A percentile compares a stretch with the other conserved stretches of the same genome.
phyloP scores from a whole-genome alignment of 2,113 vertebrate genomes.

The Pyrgilauda ruficollis region DNA sequence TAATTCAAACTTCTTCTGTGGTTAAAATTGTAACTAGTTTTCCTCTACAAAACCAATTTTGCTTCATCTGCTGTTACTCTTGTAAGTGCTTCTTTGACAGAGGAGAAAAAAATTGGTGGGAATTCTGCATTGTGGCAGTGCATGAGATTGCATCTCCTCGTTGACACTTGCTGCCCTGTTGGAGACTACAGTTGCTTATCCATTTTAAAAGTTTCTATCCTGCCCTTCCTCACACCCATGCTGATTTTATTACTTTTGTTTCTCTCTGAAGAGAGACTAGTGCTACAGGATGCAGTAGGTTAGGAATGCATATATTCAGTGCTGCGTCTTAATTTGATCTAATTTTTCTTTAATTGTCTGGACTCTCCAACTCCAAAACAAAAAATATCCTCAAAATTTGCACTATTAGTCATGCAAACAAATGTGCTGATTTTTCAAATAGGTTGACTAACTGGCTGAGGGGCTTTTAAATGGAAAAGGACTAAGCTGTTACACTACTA shows the following conservation, averaged over 20 bases:
- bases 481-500: neutral
- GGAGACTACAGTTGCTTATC: neutral
- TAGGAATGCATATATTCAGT: neutral
- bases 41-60: slow-evolving; percentile 1
- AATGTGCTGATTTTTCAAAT: neutral
- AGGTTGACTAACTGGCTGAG: neutral
- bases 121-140: neutral
- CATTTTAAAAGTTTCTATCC: neutral
- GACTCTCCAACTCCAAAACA: neutral
- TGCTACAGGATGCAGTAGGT: neutral
- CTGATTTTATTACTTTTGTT: neutral
- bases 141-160: neutral
- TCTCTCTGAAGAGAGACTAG: neutral
- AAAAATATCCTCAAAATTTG: neutral
- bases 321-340: neutral
- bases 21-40: slow-evolving; percentile 11
- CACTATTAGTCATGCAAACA: neutral
- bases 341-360: neutral
- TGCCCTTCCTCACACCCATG: neutral
- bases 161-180: neutral
- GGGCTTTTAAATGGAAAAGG: neutral
- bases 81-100: neutral
- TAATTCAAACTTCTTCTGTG: neutral
- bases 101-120: neutral
- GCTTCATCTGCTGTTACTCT: neutral